These are phyloP conservation scores for Elaphurus davidianus DNA, from an alignment of 2,113 vertebrate species.

Conservation along the genomic window DNA sequence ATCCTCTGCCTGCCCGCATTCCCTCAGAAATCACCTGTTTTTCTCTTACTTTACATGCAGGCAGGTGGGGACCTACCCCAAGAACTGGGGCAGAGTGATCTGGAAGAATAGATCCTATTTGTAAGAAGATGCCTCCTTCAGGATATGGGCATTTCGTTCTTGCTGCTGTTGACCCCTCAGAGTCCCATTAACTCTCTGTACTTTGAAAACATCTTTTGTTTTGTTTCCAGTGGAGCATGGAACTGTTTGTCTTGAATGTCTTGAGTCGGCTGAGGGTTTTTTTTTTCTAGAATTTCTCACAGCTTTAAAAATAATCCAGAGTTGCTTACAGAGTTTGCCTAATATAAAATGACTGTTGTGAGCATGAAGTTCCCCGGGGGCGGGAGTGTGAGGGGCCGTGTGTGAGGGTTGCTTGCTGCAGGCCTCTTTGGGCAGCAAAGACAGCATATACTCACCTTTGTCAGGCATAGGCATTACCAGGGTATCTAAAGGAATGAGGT, in stretches of 20 bases:
- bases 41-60: not conserved
- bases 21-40: constrained; percentile 33
- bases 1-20: not conserved
- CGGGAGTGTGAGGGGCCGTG: not conserved
- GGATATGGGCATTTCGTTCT: not conserved
- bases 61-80: not conserved
- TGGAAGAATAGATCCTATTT: not conserved
- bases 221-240: constrained; percentile 18
- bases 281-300: constrained; percentile 57
- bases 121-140: not conserved
- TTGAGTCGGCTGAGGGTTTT: not conserved
- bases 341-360: constrained; percentile 57
- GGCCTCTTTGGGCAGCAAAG: not conserved
- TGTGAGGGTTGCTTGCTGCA: constrained; percentile 11
- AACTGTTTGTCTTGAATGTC: constrained; percentile 42
- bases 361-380: constrained; percentile 17
- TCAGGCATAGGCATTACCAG: not conserved
- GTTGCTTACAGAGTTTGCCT: constrained; percentile 61
- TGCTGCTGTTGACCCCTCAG: not conserved
- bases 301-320: constrained; percentile 71
- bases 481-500: not conserved
- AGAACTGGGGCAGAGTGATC: constrained; percentile 47
- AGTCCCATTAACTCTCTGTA: not conserved
- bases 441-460: not conserved
- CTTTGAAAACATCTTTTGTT: constrained; percentile 22